Base-by-base conservation (phyloP, 2,797 vertebrate species). In the Gallinago nigripennis region DNA sequence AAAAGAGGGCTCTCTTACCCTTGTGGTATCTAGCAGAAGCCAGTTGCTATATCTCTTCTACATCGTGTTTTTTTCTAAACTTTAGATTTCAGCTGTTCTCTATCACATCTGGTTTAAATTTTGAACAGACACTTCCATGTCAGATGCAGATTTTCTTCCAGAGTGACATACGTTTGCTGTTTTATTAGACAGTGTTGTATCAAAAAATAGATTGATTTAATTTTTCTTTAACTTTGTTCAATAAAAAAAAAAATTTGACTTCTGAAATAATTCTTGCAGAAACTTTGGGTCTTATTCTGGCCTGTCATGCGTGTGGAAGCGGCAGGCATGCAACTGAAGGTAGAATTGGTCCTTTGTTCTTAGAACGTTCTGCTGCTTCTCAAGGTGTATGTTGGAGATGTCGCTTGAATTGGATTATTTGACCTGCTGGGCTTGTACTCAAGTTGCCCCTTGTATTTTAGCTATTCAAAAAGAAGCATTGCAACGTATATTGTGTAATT, bases 81-180 rank as follows among this genome's bases (percentile, higher is more conserved):
- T 95, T 97, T 94, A 84, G 91, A 90, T 97, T 97, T 98, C 95
- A 96, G 94, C 95, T 97, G 93, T 94, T 97, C 94, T 95, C 13
- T 94, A 95, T 96, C 94, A 96, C 96, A 96, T 95, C 94, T 97
- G 97, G 95, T 96, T 97, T 97, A 92, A 84, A 92, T 92, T 94
- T 75, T 82, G 60, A 92, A 69, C 60, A 70, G 76, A 86, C 33
- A 88, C 64, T 97, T 94, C 64, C 56, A 88, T 85, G 68, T 90
- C 91, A 94, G 58, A 89, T 85, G 56, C 80, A 90, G 70, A 94
- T 91, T 97, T 94, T 95, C 48, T 82, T 92, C 75, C 43, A 94
- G 68, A 57, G 41, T 94, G 79, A 68, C 88, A 85, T 87, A 75
- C 12, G 0, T 84, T 95, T 88, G 53, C 63, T 94, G 60, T 88